Base-by-base conservation (phyloP, 2,888 invertebrate genomes). In the Pyrochroa serraticornis region DNA sequence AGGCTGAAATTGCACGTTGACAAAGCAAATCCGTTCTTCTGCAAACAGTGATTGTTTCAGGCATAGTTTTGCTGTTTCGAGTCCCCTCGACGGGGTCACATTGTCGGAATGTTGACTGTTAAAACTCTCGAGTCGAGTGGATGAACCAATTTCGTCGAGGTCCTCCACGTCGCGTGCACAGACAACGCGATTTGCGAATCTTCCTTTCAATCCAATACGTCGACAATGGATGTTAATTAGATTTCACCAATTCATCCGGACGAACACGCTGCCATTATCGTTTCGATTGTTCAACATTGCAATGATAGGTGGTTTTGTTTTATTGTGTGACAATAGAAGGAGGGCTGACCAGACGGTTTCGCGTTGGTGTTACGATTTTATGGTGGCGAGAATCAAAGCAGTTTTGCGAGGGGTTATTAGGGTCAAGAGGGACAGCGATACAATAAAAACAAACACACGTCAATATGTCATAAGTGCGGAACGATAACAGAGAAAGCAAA, bases 71-170 rank as follows among this genome's bases (percentile, higher is more conserved):
- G 60, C 60, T 62, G 49, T 56, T 52, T 58, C 47, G 59, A 68
- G 68, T 48, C 61, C 56, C 53, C 68, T 69, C 52, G 53, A 59
- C 55, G 46, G 60, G 70, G 71, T 69, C 71, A 68, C 71, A 71
- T 69, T 70, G 71, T 71, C 62, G 69, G 70, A 72, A 70, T 71
- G 72, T 72, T 71, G 71, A 73, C 71, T 72, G 73, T 73, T 71
- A 70, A 74, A 74, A 72, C 73, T 72, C 71, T 71, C 62, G 60
- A 70, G 64, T 71, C 65, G 65, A 75, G 73, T 67, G 74, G 72
- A 72, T 71, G 72, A 74, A 74, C 74, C 73, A 75, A 75, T 75
- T 75, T 75, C 68, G 70, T 64, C 69, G 67, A 66, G 69, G 69
- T 68, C 65, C 75, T 75, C 67, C 66, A 72, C 69, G 76, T 76